These are phyloP conservation scores for Platycheirus rosarum DNA, from an alignment of 2,888 invertebrate species.

Conservation along the genomic window DNA sequence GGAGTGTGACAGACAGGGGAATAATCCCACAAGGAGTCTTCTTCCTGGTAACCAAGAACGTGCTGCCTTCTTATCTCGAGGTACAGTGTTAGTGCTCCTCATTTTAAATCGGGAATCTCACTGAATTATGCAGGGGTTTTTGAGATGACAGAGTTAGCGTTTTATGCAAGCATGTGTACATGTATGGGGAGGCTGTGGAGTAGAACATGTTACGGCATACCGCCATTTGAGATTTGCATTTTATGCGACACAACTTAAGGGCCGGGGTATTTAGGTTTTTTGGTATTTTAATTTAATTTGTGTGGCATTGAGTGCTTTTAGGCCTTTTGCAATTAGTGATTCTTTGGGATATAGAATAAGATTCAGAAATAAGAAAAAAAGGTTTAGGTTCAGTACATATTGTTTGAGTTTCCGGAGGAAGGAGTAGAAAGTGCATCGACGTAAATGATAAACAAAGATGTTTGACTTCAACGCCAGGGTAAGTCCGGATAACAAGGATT, in stretches of 20 bases:
- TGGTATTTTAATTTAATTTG: conserved; percentile 18
- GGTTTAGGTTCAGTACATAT: no score
- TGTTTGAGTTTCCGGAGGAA: no score
- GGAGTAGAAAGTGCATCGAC: no score
- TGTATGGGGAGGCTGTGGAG: not conserved
- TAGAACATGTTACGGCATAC: conserved; percentile 2
- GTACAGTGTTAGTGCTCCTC: not conserved
- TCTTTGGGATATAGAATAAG: no score
- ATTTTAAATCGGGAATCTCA: not conserved
- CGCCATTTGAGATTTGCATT: conserved; percentile 9
- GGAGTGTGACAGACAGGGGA: conserved; percentile 4
- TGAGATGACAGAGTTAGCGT: conserved; percentile 16
- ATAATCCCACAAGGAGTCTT: conserved; percentile 3
- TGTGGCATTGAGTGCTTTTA: conserved; percentile 10
- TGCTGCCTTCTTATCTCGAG: not conserved
- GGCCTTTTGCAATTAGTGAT: no score
- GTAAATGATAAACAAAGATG: no score
- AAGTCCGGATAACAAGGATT: no score
- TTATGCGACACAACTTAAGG: conserved; percentile 1
- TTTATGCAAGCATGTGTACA: not conserved
- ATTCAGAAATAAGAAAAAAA: no score
- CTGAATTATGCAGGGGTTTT: conserved; percentile 34
- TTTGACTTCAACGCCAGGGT: no score
- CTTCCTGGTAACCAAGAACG: conserved; percentile 19
- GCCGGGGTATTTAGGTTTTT: conserved; percentile 10